These are phyloP conservation scores for Scleropages formosus DNA, from an alignment of 2,797 vertebrate species.

Conservation along the genomic window DNA sequence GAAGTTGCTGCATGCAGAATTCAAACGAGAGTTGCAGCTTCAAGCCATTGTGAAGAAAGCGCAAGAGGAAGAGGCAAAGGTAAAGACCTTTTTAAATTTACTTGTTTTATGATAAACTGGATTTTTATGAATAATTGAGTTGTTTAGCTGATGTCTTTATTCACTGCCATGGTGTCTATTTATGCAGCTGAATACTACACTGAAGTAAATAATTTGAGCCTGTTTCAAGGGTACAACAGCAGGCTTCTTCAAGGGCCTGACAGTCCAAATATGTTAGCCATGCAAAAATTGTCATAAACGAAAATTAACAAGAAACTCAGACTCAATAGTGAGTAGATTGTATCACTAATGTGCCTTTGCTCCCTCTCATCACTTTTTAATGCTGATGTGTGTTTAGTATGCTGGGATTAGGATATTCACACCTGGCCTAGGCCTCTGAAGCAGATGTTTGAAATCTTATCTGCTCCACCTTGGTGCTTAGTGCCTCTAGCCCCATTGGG, in stretches of 20 bases:
- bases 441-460: constrained; percentile 55
- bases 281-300: too few species aligned
- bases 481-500: constrained; percentile 39
- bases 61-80: constrained; percentile 97
- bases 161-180: too few species aligned
- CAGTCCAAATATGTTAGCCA: too few species aligned
- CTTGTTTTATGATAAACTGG: too few species aligned
- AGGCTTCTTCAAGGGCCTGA: too few species aligned
- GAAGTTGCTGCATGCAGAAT: constrained; percentile 91
- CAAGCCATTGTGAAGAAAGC: constrained; percentile 99
- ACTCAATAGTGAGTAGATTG: neutral
- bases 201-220: too few species aligned
- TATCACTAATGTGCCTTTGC: neutral
- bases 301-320: too few species aligned
- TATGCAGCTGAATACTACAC: too few species aligned
- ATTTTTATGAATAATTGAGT: too few species aligned
- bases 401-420: constrained; percentile 55
- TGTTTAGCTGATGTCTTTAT: too few species aligned
- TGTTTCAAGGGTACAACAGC: too few species aligned
- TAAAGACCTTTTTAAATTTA: constrained; percentile 50
- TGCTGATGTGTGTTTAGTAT: constrained; percentile 46
- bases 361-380: constrained; percentile 52
- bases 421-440: constrained; percentile 53
- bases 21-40: constrained; percentile 92
- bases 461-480: constrained; percentile 37